Evolutionary conservation across 2,113 vertebrate species (phyloP).

Genomic region (Ia io): DNA sequence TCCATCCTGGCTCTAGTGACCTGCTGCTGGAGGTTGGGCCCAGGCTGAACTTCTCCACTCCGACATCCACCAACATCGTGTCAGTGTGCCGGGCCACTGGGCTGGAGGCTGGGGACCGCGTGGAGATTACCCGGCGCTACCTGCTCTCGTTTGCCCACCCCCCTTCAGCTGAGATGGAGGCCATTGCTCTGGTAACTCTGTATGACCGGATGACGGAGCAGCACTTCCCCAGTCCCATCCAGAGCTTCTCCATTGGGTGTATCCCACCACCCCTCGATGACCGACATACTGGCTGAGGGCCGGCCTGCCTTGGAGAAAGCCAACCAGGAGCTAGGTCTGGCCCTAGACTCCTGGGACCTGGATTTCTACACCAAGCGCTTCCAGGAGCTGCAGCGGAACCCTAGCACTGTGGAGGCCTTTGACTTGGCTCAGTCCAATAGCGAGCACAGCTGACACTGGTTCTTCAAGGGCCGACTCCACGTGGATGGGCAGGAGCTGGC

Average conservation of each 20-base stretch:
- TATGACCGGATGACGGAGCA: conserved; percentile 92
- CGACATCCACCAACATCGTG: conserved; percentile 90
- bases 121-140: conserved; percentile 89
- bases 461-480: conserved; percentile 90
- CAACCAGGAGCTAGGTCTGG: conserved; percentile 89
- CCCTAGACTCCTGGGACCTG: conserved; percentile 93
- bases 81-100: conserved; percentile 90
- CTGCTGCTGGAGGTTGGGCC: conserved; percentile 91
- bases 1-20: conserved; percentile 78
- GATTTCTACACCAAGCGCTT: conserved; percentile 91
- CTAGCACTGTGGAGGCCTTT: conserved; percentile 92
- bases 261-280: conserved; percentile 78
- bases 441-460: conserved; percentile 97
- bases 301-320: conserved; percentile 85
- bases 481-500: conserved; percentile 86
- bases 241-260: conserved; percentile 78
- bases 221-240: conserved; percentile 84
- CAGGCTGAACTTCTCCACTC: conserved; percentile 92
- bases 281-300: conserved; percentile 85
- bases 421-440: conserved; percentile 96
- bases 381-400: conserved; percentile 88
- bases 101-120: conserved; percentile 82
- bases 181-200: conserved; percentile 80
- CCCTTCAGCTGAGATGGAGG: conserved; percentile 65
- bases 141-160: conserved; percentile 82